Evolutionary conservation across 1,140 invertebrate species (phyloP).

Genomic region (Pristionchus pacificus): DNA sequence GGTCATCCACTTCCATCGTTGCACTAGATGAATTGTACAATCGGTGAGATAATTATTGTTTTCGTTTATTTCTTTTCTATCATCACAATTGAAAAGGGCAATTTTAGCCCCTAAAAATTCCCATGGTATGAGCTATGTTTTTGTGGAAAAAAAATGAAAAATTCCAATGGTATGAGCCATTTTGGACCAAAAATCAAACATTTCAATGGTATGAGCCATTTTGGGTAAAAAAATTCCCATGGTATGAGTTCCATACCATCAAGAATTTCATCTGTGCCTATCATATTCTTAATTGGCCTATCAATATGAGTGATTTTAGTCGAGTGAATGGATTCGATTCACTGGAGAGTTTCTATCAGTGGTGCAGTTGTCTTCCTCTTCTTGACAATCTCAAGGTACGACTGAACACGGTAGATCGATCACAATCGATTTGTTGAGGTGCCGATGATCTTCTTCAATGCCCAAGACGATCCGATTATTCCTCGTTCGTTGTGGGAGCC

Average conservation of each 20-base stretch:
- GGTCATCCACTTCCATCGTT: slow-evolving; percentile 76
- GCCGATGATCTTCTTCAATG: slow-evolving; percentile 78
- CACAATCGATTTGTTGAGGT: background rate
- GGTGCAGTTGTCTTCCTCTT: slow-evolving; percentile 66
- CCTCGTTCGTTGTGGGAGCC: slow-evolving; percentile 70
- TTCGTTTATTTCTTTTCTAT: background rate
- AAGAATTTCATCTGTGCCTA: too few relatives aligned
- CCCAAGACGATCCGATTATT: slow-evolving; percentile 80
- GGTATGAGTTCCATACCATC: too few relatives aligned
- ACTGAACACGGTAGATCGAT: background rate
- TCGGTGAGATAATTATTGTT: slow-evolving; percentile 58
- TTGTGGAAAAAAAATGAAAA: too few relatives aligned
- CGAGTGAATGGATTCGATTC: slow-evolving; percentile 69
- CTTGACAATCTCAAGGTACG: slow-evolving; percentile 63
- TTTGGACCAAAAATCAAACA: too few relatives aligned
- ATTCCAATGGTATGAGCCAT: too few relatives aligned
- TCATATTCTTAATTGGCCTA: too few relatives aligned
- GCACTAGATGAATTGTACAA: slow-evolving; percentile 84
- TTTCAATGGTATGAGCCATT: too few relatives aligned
- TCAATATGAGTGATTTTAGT: slow-evolving; percentile 36
- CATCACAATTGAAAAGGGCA: background rate
- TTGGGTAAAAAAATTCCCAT: too few relatives aligned
- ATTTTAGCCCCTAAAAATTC: too few relatives aligned
- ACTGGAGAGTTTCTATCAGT: slow-evolving; percentile 74
- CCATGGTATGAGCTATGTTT: too few relatives aligned